Percentiles rank a stretch among this genome's conserved stretches.
phyloP scores from a whole-genome alignment of 2,797 vertebrate species.

The Leuciscus waleckii region DNA sequence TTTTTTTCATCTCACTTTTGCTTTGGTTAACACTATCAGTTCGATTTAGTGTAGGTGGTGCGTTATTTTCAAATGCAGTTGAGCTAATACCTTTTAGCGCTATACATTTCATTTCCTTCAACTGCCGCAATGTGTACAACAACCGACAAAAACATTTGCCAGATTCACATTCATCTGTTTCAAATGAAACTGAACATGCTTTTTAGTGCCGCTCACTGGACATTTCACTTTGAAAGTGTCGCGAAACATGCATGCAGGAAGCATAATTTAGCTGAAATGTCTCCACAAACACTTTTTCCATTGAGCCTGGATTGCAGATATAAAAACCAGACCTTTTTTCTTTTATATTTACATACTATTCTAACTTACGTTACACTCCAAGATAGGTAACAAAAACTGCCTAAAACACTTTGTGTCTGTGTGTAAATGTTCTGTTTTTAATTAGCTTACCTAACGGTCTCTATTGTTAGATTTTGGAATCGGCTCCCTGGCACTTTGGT shows the following conservation, averaged over 20 bases:
- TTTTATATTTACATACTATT: conserved; percentile 15
- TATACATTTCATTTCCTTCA: neutral
- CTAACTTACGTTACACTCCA: neutral
- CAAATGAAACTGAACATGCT: neutral
- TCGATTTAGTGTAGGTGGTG: neutral
- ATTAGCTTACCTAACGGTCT: conserved; percentile 51
- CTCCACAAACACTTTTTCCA: neutral
- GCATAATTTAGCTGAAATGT: neutral
- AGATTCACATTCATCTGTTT: neutral
- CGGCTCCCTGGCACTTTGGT: conserved; percentile 48
- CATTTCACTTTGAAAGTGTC: neutral
- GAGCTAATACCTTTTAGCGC: neutral
- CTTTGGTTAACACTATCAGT: neutral
- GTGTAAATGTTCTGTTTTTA: conserved; percentile 54
- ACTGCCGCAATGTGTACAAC: neutral
- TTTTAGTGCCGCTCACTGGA: neutral
- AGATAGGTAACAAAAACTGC: neutral
- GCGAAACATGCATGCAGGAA: neutral
- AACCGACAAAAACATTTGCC: neutral
- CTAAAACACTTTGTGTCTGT: conserved; percentile 36
- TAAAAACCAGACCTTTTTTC: neutral
- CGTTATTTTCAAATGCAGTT: neutral
- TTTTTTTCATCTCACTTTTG: neutral
- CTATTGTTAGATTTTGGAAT: conserved; percentile 55
- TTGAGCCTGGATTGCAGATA: neutral